Conservation (phyloP, 2,113 vertebrate genomes). For the Poecile atricapillus region DNA sequence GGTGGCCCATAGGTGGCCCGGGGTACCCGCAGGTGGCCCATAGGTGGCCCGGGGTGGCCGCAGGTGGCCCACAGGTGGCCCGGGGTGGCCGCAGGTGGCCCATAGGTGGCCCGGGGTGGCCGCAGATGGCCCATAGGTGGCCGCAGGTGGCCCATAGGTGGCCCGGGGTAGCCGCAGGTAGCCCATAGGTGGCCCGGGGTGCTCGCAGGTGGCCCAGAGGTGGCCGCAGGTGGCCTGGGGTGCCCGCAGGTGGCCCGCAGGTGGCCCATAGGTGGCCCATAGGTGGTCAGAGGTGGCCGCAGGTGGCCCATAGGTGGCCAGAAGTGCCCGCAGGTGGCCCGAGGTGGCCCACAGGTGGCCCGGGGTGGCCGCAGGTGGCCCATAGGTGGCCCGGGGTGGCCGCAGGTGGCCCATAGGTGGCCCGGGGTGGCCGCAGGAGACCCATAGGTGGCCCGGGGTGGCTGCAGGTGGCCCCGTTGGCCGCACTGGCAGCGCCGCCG, state of each 20-base stretch:
- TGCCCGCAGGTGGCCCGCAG: background rate
- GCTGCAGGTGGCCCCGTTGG: fast-evolving
- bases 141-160: background rate
- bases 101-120: no score
- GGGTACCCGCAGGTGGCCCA: no score
- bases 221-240: no score
- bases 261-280: background rate
- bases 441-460: fast-evolving
- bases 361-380: background rate
- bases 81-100: no score
- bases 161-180: fast-evolving
- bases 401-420: background rate
- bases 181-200: no score
- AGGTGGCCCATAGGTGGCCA: background rate
- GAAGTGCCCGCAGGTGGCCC: background rate
- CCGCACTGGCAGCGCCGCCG: background rate
- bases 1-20: no score
- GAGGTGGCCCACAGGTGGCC: background rate
- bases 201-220: fast-evolving
- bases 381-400: no score
- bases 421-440: background rate
- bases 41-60: no score
- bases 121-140: no score
- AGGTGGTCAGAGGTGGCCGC: no score
- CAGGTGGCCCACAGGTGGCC: no score